phyloP scores from a whole-genome alignment of 2,888 invertebrate genomes.

The Torymus auratus region DNA sequence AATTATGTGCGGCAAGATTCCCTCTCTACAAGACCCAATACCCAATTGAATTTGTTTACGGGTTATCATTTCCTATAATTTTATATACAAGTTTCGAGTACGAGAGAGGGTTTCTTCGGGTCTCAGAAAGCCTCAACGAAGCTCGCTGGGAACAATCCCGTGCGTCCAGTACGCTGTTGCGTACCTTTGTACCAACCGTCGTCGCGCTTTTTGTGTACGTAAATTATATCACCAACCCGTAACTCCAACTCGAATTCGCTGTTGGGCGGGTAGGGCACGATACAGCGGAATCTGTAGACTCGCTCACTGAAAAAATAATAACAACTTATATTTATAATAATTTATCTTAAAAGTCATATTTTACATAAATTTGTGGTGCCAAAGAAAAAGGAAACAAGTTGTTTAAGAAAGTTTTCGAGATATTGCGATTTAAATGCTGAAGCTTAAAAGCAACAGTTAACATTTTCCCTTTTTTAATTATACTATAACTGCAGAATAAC shows the following conservation, averaged over 20 bases:
- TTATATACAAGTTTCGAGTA: conserved; percentile 77
- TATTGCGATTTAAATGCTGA: no score
- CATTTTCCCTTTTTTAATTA: no score
- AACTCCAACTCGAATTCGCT: conserved; percentile 94
- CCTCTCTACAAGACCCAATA: no score
- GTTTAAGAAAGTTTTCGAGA: no score
- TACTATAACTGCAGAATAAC: no score
- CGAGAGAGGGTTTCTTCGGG: conserved; percentile 69
- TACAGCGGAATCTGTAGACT: conserved; percentile 88
- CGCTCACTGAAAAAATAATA: conserved; percentile 66
- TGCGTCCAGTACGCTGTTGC: conserved; percentile 91
- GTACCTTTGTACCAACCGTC: conserved; percentile 98
- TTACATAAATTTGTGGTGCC: no score
- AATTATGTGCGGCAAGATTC: no score
- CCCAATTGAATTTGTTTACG: no score
- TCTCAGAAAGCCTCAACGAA: conserved; percentile 88
- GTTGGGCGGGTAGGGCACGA: conserved; percentile 96
- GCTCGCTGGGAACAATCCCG: conserved; percentile 96
- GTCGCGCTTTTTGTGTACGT: conserved; percentile 93
- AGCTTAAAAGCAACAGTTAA: no score
- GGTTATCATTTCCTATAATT: not conserved
- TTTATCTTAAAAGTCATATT: not conserved
- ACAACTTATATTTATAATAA: conserved; percentile 1
- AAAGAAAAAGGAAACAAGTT: no score
- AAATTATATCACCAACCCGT: conserved; percentile 92